A percentile compares a stretch with the other conserved stretches of the same genome.
phyloP scores from a whole-genome alignment of 2,113 vertebrate species.

The Sphaerodactylus townsendi region DNA sequence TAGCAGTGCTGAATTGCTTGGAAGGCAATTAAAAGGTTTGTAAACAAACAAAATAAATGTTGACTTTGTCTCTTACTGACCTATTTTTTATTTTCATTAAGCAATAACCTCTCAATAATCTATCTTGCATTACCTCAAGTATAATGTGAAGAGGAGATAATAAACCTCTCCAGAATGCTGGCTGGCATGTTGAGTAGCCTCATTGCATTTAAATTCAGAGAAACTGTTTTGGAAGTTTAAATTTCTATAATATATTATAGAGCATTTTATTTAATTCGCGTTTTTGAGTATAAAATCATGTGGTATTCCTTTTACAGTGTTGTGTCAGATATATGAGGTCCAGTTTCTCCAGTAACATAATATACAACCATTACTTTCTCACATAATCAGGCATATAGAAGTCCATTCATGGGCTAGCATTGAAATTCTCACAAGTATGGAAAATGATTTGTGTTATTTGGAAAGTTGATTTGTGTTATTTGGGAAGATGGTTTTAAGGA shows the following conservation, averaged over 20 bases:
- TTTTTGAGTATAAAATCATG: background rate
- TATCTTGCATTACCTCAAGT: background rate
- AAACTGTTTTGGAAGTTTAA: background rate
- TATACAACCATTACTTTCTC: background rate
- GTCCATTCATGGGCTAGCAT: fast-evolving
- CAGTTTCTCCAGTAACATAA: background rate
- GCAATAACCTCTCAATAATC: conserved; percentile 24
- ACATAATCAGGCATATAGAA: background rate
- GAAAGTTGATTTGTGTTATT: background rate
- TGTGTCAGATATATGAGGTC: background rate
- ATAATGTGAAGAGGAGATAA: conserved; percentile 30
- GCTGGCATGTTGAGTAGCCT: background rate
- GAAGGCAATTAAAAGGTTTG: conserved; percentile 14
- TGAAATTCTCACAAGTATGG: background rate
- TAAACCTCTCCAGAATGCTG: conserved; percentile 9
- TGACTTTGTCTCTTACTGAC: conserved; percentile 14
- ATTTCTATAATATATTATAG: background rate
- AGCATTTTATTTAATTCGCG: background rate
- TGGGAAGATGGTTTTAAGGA: background rate
- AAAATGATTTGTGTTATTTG: background rate
- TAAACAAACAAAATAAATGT: conserved; percentile 20
- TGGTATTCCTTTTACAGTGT: background rate
- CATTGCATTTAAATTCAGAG: conserved; percentile 1
- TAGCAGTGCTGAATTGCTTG: conserved; percentile 2
- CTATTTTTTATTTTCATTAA: conserved; percentile 38